Conservation (phyloP, 2,113 vertebrate species). For the Willisornis vidua region DNA sequence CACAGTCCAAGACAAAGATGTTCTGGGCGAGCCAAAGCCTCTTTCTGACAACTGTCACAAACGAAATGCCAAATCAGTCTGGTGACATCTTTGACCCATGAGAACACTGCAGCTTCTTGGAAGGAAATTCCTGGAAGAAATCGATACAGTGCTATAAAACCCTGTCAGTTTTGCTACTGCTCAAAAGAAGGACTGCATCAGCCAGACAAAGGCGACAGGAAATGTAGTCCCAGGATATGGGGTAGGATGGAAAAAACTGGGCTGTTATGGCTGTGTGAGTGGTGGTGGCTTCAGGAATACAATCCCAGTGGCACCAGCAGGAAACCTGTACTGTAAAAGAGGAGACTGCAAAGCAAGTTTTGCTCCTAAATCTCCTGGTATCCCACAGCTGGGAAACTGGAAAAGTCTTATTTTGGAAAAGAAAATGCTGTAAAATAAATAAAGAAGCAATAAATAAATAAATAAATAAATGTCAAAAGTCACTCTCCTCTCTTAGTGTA, state of each 20-base stretch:
- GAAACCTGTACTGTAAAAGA: neutral
- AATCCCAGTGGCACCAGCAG: neutral
- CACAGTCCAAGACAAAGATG: neutral
- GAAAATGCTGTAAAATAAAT: neutral
- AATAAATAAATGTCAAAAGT: neutral
- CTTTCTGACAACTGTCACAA: constrained; percentile 12
- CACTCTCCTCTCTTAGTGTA: neutral
- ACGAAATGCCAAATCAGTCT: constrained; percentile 20
- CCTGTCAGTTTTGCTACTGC: neutral
- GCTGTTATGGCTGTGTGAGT: accelerated
- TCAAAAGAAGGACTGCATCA: constrained; percentile 25
- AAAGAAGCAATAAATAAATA: neutral
- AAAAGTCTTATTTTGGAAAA: neutral
- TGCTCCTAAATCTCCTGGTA: neutral
- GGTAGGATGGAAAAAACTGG: neutral
- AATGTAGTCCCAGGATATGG: neutral
- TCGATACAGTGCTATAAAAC: neutral
- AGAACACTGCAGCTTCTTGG: constrained; percentile 11
- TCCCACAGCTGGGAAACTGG: neutral
- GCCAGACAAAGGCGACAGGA: neutral
- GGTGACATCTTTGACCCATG: constrained; percentile 38
- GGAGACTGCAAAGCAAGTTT: neutral
- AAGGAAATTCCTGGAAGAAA: constrained; percentile 54
- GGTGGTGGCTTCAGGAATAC: neutral
- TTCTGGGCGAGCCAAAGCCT: neutral